Evolutionary conservation across 2,797 vertebrate species (phyloP).

Genomic region (Hirundo rustica): DNA sequence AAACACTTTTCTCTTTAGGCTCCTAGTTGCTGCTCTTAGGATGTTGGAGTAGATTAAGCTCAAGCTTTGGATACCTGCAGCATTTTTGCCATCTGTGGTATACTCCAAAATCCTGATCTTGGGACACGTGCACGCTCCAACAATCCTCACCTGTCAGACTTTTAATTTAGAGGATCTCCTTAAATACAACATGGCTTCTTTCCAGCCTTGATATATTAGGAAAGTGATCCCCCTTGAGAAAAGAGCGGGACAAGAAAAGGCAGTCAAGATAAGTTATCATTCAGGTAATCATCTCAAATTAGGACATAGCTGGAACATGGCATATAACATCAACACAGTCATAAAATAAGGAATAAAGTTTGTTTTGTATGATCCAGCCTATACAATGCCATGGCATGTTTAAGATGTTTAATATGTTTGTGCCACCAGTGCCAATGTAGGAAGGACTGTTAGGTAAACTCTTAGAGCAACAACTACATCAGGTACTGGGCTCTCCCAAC

Average conservation of each 20-base stretch:
- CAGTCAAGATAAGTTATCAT: background rate
- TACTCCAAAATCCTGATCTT: background rate
- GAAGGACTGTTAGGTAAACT: background rate
- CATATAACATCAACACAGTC: background rate
- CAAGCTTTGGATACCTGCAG: background rate
- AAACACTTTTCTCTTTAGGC: background rate
- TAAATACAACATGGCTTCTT: background rate
- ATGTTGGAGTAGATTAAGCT: background rate
- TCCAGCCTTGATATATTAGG: background rate
- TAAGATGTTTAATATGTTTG: background rate
- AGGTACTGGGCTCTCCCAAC: background rate
- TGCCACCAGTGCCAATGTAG: background rate
- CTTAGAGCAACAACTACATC: accelerated
- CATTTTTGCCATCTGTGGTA: background rate
- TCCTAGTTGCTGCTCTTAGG: background rate
- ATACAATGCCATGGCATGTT: background rate
- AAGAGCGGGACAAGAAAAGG: background rate
- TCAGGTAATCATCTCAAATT: background rate
- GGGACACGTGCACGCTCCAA: accelerated
- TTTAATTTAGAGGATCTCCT: background rate
- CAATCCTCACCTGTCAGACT: background rate
- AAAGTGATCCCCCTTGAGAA: accelerated
- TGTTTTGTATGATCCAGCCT: background rate
- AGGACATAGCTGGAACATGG: background rate
- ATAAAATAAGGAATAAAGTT: background rate